Percentiles rank a stretch among this genome's conserved stretches.
Evolutionary conservation across 2,113 vertebrate species (phyloP).

Genomic region (Piprites chloris): DNA sequence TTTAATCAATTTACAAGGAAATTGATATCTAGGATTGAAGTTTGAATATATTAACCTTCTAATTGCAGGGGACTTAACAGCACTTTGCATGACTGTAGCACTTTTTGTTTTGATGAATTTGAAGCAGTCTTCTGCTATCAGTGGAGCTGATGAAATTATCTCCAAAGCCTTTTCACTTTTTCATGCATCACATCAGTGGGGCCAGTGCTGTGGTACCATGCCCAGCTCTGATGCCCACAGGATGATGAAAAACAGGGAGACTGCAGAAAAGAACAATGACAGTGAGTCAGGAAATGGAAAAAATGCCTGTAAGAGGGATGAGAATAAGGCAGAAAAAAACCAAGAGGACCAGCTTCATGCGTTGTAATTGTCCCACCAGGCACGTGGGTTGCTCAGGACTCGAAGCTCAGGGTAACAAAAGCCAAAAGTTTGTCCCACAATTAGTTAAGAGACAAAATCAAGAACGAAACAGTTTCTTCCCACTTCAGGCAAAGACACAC

Average conservation of each 20-base stretch:
- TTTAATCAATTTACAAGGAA: neutral
- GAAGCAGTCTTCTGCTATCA: neutral
- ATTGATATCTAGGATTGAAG: neutral
- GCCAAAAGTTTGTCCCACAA: neutral
- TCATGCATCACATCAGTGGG: neutral
- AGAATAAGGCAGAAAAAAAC: neutral
- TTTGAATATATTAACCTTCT: neutral
- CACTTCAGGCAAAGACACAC: neutral
- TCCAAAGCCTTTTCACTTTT: neutral
- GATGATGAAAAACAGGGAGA: neutral
- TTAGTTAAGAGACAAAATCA: neutral
- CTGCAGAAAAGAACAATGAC: neutral
- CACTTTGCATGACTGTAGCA: neutral
- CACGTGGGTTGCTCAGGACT: accelerated
- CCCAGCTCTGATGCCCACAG: neutral
- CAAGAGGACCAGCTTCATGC: neutral
- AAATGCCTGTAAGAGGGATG: neutral
- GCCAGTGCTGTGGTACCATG: accelerated
- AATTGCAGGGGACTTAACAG: neutral
- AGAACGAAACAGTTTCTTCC: neutral
- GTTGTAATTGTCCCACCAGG: neutral
- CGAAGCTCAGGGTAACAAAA: neutral
- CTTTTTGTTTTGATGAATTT: neutral
- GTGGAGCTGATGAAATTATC: neutral
- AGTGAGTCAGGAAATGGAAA: neutral